Evolutionary conservation across 2,888 invertebrate genomes (phyloP).

Genomic region (Dicycla oo): DNA sequence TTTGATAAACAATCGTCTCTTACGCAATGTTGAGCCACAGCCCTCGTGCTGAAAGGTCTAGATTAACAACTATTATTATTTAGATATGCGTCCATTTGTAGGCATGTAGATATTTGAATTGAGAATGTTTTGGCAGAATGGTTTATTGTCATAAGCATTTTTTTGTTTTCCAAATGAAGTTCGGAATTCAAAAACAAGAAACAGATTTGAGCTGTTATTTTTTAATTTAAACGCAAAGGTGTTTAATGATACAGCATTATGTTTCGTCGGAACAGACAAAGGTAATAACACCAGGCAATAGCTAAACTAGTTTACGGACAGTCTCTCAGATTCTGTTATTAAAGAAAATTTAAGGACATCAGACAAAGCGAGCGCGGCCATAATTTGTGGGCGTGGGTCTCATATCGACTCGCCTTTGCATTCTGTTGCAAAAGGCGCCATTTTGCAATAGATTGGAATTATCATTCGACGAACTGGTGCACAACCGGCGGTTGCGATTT

Average conservation of each 20-base stretch:
- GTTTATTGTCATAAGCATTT: background rate
- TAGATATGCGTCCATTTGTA: constrained; percentile 50
- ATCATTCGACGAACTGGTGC: constrained; percentile 89
- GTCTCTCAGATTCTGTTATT: constrained; percentile 62
- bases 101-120: constrained; percentile 33
- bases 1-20: constrained; percentile 77
- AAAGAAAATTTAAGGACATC: constrained; percentile 73
- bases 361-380: constrained; percentile 80
- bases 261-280: constrained; percentile 25
- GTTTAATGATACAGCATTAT: constrained; percentile 19
- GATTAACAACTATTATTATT: constrained; percentile 64
- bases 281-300: constrained; percentile 32
- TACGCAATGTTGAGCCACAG: constrained; percentile 75
- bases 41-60: constrained; percentile 71
- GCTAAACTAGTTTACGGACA: constrained; percentile 44
- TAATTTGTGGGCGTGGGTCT: constrained; percentile 87
- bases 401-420: constrained; percentile 84
- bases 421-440: constrained; percentile 82
- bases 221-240: constrained; percentile 12
- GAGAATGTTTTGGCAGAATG: constrained; percentile 20
- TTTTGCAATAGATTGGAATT: constrained; percentile 89
- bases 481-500: constrained; percentile 82
- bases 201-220: background rate
- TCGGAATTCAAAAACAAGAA: constrained; percentile 23
- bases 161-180: background rate